Evolutionary conservation across 2,113 vertebrate species (phyloP).

Genomic region (Toxotes chatareus): DNA sequence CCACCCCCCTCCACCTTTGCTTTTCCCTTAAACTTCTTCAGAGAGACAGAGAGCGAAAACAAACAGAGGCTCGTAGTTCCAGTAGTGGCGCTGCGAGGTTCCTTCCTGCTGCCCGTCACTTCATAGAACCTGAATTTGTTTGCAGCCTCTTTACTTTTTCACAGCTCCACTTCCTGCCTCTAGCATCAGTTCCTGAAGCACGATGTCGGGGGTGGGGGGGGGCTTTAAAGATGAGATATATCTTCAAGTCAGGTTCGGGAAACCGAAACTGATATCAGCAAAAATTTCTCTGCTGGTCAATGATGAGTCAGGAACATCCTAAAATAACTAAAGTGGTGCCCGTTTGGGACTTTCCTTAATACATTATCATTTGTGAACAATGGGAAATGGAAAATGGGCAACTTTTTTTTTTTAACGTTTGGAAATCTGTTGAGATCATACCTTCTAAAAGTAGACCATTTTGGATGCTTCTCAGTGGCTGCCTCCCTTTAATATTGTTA

Average conservation of each 20-base stretch:
- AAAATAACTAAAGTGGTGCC: neutral
- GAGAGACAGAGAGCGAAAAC: conserved; percentile 48
- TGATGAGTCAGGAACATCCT: conserved; percentile 54
- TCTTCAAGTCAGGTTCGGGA: conserved; percentile 54
- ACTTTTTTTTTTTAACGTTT: neutral
- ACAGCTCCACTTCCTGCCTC: conserved; percentile 65
- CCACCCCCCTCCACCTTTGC: neutral
- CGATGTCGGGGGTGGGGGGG: neutral
- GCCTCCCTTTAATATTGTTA: neutral
- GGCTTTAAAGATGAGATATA: neutral
- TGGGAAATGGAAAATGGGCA: neutral
- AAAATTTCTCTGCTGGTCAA: conserved; percentile 45
- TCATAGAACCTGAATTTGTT: conserved; percentile 16
- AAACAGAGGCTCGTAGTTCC: conserved; percentile 62
- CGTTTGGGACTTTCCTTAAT: neutral
- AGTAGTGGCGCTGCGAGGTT: conserved; percentile 53
- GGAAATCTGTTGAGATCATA: neutral
- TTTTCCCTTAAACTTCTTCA: conserved; percentile 30
- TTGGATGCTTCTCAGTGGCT: neutral
- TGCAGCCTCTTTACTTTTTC: conserved; percentile 60
- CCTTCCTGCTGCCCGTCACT: conserved; percentile 65
- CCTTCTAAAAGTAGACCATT: neutral
- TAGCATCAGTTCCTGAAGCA: conserved; percentile 58
- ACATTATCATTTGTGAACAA: neutral
- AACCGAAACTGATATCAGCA: conserved; percentile 7